Conservation (phyloP, 2,113 vertebrate species). For the Elephas maximus region DNA sequence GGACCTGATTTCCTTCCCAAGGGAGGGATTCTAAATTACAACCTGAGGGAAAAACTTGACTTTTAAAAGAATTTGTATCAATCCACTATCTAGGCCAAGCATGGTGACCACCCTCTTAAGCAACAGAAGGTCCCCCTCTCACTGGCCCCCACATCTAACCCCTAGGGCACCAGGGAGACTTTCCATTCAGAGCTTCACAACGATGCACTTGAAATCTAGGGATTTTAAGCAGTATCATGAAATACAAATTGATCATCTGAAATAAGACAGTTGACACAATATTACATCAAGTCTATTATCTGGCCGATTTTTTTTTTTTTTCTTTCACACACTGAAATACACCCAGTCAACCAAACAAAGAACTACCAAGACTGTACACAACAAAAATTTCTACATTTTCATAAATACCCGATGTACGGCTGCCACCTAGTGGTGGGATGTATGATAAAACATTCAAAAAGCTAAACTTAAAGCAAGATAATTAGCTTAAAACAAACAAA, state of each 20-base stretch:
- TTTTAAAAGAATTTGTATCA: neutral
- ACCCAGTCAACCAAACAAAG: constrained; percentile 77
- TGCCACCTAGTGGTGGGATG: constrained; percentile 74
- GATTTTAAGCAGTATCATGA: constrained; percentile 39
- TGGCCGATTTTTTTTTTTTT: constrained; percentile 45
- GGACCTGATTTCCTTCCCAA: neutral
- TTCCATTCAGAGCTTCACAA: neutral
- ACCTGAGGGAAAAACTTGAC: neutral
- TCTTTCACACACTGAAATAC: constrained; percentile 62
- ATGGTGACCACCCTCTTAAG: neutral
- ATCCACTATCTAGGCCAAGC: constrained; percentile 12
- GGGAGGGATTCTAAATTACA: neutral
- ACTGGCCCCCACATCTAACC: neutral
- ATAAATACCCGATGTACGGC: constrained; percentile 39
- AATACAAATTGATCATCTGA: constrained; percentile 50
- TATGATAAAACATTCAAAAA: neutral
- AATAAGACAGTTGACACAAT: constrained; percentile 61
- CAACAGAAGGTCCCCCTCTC: neutral
- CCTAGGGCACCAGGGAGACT: neutral
- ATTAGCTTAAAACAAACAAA: neutral
- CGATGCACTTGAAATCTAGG: neutral
- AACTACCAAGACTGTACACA: constrained; percentile 38
- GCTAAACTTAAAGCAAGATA: neutral
- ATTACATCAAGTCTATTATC: constrained; percentile 65
- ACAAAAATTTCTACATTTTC: neutral